Conservation (phyloP, 2,797 vertebrate genomes). For the Acrossocheilus fasciatus region DNA sequence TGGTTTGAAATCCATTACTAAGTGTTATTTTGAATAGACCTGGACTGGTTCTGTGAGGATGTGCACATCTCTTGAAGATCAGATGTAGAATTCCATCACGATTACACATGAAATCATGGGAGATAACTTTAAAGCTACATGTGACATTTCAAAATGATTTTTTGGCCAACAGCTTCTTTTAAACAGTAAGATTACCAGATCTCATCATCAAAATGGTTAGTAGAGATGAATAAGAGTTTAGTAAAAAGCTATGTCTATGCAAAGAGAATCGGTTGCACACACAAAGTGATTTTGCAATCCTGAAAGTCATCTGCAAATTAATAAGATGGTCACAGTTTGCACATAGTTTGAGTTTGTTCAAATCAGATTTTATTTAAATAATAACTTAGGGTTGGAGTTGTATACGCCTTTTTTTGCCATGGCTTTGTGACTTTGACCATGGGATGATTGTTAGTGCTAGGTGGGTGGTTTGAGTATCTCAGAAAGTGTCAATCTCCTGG, state of each 20-base stretch:
- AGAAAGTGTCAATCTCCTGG: slow-evolving; percentile 14
- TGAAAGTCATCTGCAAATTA: background rate
- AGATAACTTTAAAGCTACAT: background rate
- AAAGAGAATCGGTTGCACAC: background rate
- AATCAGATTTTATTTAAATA: background rate
- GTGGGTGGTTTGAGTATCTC: background rate
- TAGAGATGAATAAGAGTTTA: background rate
- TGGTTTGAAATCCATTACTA: background rate
- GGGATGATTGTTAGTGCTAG: background rate
- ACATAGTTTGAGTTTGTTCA: background rate
- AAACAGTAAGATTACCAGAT: background rate
- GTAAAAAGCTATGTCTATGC: background rate
- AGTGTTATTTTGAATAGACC: background rate
- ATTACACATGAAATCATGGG: background rate
- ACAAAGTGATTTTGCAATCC: background rate
- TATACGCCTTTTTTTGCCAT: background rate
- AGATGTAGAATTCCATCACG: slow-evolving; percentile 6
- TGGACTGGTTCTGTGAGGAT: background rate
- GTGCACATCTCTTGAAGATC: slow-evolving; percentile 2
- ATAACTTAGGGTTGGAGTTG: background rate
- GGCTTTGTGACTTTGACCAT: background rate
- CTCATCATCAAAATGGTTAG: background rate
- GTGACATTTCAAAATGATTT: slow-evolving; percentile 3
- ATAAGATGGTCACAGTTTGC: background rate
- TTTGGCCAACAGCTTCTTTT: background rate